A percentile compares a stretch with the other conserved stretches of the same genome.
phyloP scores from a whole-genome alignment of 2,797 vertebrate species.

The Hybognathus amarus region DNA sequence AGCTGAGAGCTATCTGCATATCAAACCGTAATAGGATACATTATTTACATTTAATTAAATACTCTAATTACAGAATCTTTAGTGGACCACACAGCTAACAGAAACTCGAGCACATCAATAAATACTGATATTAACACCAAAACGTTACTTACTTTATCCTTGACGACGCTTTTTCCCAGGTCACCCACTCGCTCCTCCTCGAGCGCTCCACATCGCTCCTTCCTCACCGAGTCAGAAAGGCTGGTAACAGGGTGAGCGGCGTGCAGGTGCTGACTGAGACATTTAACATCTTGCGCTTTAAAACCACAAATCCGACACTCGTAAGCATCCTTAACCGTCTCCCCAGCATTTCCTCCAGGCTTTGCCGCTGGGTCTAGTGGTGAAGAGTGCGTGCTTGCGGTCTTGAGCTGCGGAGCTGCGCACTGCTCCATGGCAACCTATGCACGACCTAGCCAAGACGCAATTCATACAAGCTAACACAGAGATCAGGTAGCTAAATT shows the following conservation, averaged over 20 bases:
- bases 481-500: not conserved
- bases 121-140: not conserved
- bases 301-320: conserved; percentile 61
- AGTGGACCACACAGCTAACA: not conserved
- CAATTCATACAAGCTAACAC: conserved; percentile 36
- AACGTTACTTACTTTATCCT: conserved; percentile 33
- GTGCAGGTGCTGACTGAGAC: conserved; percentile 57
- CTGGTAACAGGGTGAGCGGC: conserved; percentile 56
- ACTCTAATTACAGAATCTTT: not conserved
- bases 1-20: not conserved
- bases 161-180: not conserved
- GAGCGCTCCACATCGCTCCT: not conserved
- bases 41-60: not conserved
- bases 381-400: conserved; percentile 4
- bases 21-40: not conserved
- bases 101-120: not conserved
- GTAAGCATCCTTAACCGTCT: conserved; percentile 44
- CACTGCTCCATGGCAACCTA: conserved; percentile 57
- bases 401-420: conserved; percentile 43
- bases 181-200: not conserved
- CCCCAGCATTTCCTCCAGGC: not conserved
- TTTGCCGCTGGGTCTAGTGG: not conserved
- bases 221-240: not conserved
- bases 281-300: conserved; percentile 48
- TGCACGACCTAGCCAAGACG: conserved; percentile 29